Evolutionary conservation across 2,113 vertebrate genomes (phyloP), one percentile per base, ranked within the genome.

Genomic region (Nematolebias whitei): DNA sequence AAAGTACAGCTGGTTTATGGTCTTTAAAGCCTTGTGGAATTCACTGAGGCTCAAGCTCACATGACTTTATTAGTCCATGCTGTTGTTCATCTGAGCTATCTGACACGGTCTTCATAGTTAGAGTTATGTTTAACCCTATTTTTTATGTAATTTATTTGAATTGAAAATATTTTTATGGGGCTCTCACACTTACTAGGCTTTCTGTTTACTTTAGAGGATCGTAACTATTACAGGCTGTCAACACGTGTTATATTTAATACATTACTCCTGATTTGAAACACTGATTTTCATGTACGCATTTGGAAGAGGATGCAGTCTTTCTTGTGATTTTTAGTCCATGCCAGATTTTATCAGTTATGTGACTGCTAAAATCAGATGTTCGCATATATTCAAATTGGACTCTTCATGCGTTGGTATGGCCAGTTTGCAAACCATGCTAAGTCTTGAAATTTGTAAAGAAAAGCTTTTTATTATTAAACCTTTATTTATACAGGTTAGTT

Each of bases 1-100:
- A 60, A 59, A 35, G 41, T 9, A 26, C 2, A 18, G 9, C 20
- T 45, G 12, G 22, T 74, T 78, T 39, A 57, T 63, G 66, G 64
- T 70, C 20, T 76, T 40, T 45, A 65, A 80, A 76, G 45, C 64
- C 55, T 50, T 29, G 18, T 65, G 71, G 64, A 80, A 79, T 82
- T 58, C 50, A 51, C 22, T 56, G 11, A 56, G 49, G 32, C 32
- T 35, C 32, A 5, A 35, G 10, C 32, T 35, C 32, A 35, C 32
- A 35, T 35, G 32, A 35, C 32, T 66, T 47, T 54, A 58, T 20
- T 35, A 62, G 10, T 57, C 51, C 49, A 26, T 50, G 38, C 26
- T 60, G 38, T 52, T 71, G 18, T 60, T 23, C 41, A 50, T 61
- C 56, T 43, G 1, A 23, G 18, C 9, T 74, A 61, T 24, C 18